Evolutionary conservation across 2,888 invertebrate genomes (phyloP), one percentile per base, ranked within the genome.

Genomic region (Thereva unica): DNA sequence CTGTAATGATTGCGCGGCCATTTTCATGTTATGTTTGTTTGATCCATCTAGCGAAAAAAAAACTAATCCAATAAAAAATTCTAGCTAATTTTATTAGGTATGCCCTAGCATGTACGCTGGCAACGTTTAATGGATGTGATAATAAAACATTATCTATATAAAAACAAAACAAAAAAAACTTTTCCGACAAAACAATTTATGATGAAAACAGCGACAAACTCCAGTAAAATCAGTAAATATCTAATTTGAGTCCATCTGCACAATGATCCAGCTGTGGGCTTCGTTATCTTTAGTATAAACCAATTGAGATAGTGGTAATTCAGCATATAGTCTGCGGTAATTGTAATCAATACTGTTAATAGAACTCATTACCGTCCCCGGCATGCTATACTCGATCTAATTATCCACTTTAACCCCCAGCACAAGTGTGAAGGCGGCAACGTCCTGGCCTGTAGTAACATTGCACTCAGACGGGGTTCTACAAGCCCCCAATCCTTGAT

Each of bases 271-370:
- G 47, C 6, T 47, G n/a, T 10, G 10, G 23, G n/a, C 5, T 10
- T 12, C 38, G 9, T 56, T 12, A 56, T 34, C 37, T 38, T 53
- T 38, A 35, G 53, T 53, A 38, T 56, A 8, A 12, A 56, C 6
- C 41, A 44, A 56, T 37, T 59, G 47, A 9, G 57, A 59, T 50
- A 50, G 35, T 34, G 34, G 9, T 23, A 47, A 37, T 59, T n/a
- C 38, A 37, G 9, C 35, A 35, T 10, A 37, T 37, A 35, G 35
- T 38, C 45, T 10, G 47, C 47, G 38, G 45, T 59, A 59, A 45
- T 37, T n/a, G 37, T 47, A 61, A 61, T 61, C 61, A 50, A 50
- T 61, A 23, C 50, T 40, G 12, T 50, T 61, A 61, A 61, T 61
- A 49, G 49, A 61, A 41, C 12, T 61, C 50, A 61, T 61, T 61